phyloP scores from a whole-genome alignment of 2,113 vertebrate species.

The Candoia aspera region DNA sequence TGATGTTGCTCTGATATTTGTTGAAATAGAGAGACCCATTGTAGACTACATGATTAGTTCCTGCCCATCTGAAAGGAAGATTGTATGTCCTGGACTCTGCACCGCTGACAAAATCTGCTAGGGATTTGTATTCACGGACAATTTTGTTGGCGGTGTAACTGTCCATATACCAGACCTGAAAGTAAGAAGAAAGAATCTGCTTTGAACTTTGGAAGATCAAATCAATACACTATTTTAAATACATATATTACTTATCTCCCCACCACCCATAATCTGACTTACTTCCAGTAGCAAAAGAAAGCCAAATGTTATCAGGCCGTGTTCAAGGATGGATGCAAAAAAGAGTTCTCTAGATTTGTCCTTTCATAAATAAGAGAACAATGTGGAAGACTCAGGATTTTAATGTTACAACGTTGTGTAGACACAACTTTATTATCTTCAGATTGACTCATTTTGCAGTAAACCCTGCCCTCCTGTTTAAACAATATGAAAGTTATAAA shows the following conservation, averaged over 20 bases:
- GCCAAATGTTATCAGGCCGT: neutral
- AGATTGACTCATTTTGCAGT: neutral
- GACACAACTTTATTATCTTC: neutral
- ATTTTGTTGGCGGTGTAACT: constrained; percentile 97
- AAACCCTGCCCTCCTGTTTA: neutral
- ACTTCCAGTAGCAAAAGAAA: neutral
- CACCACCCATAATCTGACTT: neutral
- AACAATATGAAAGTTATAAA: neutral
- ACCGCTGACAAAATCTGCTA: constrained; percentile 89
- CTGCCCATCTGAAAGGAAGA: constrained; percentile 98
- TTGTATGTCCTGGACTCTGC: constrained; percentile 94
- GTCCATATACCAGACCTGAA: constrained; percentile 98
- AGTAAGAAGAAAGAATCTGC: constrained; percentile 32
- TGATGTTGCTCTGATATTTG: constrained; percentile 98
- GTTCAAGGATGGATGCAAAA: neutral
- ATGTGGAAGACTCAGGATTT: neutral
- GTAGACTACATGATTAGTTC: constrained; percentile 97
- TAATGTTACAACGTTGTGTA: neutral
- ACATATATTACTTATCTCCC: neutral
- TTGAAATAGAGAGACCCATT: constrained; percentile 98
- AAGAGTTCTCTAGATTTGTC: neutral
- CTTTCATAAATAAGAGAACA: neutral
- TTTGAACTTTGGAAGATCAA: constrained; percentile 12
- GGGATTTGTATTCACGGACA: constrained; percentile 94
- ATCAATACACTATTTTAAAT: neutral